phyloP scores from a whole-genome alignment of 2,797 vertebrate genomes.

The Sebastes nivosus region DNA sequence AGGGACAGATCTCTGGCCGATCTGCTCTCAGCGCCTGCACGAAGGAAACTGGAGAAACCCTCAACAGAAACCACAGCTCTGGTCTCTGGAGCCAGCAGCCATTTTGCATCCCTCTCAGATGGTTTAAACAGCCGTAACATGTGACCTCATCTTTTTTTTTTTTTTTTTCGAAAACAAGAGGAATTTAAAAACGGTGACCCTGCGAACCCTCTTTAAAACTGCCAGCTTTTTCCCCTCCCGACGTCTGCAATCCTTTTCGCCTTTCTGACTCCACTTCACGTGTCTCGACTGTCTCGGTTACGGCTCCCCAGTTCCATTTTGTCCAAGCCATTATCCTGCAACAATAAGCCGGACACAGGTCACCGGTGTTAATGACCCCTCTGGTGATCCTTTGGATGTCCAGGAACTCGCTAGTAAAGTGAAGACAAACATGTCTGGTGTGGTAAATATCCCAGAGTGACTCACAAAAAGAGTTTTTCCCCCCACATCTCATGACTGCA shows the following conservation, averaged over 20 bases:
- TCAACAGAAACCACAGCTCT: conserved; percentile 44
- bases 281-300: conserved; percentile 35
- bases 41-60: conserved; percentile 56
- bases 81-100: conserved; percentile 47
- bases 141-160: conserved; percentile 60
- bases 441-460: conserved; percentile 19
- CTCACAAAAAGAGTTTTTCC: background rate
- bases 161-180: conserved; percentile 6
- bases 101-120: conserved; percentile 52
- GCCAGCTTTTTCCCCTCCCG: background rate
- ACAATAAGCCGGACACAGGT: conserved; percentile 51
- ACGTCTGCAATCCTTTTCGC: conserved; percentile 20
- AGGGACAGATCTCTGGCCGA: conserved; percentile 70
- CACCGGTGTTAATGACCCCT: conserved; percentile 42
- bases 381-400: conserved; percentile 22
- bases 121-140: conserved; percentile 60
- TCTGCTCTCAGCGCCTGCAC: conserved; percentile 54
- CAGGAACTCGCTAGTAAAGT: conserved; percentile 12
- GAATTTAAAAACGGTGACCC: conserved; percentile 46
- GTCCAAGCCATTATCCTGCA: conserved; percentile 36
- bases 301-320: conserved; percentile 36
- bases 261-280: conserved; percentile 24
- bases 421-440: conserved; percentile 38
- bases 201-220: conserved; percentile 28
- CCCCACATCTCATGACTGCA: background rate